Percentiles rank a stretch among this genome's conserved stretches.
Evolutionary conservation across 2,888 invertebrate species (phyloP).

Genomic region (Allolobophora icterica): DNA sequence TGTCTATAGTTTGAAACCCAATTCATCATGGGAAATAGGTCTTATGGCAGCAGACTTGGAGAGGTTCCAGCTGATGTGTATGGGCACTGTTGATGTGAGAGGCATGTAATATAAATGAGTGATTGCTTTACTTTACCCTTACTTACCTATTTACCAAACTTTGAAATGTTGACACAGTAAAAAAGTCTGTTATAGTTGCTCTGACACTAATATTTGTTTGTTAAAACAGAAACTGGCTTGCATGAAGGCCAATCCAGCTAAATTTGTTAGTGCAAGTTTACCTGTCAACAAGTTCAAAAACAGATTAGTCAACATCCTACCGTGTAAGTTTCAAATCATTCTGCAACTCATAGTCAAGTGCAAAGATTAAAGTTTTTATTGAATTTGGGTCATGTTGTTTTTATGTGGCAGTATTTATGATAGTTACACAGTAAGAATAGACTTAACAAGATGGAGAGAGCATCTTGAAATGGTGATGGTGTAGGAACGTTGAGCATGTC

Average conservation of each 20-base stretch:
- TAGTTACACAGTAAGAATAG: too few relatives aligned
- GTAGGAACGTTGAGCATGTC: too few relatives aligned
- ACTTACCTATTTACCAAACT: neutral
- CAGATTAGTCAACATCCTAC: conserved; percentile 94
- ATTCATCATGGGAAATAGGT: neutral
- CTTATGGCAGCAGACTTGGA: neutral
- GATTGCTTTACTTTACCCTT: neutral
- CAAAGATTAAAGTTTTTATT: too few relatives aligned
- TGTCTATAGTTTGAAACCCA: too few relatives aligned
- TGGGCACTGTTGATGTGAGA: neutral
- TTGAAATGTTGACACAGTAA: neutral
- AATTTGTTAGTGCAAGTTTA: conserved; percentile 93
- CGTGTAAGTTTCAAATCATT: conserved; percentile 70
- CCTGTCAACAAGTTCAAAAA: conserved; percentile 98
- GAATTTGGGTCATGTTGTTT: too few relatives aligned
- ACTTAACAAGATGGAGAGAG: too few relatives aligned
- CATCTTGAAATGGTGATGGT: too few relatives aligned
- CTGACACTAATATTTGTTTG: neutral
- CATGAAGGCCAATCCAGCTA: conserved; percentile 89
- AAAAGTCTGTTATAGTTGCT: neutral
- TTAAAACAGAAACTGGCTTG: conserved; percentile 79
- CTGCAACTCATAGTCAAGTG: neutral
- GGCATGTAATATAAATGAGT: too few relatives aligned
- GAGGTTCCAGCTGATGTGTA: neutral
- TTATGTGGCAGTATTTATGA: too few relatives aligned